phyloP scores from a whole-genome alignment of 2,113 vertebrate species.

The Stomatorhinus ivindoensis region DNA sequence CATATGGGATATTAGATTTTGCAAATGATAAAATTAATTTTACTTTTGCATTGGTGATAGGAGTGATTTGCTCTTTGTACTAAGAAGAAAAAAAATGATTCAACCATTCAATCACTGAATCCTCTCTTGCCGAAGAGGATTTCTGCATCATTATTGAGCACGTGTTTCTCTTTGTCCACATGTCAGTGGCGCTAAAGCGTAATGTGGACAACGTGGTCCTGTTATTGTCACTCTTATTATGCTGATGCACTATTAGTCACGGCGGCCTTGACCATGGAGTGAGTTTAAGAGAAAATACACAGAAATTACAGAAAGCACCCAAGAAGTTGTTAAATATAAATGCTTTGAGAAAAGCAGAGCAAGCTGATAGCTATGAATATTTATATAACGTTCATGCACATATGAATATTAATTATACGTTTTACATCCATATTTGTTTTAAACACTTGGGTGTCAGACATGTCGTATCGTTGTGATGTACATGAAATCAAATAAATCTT shows the following conservation, averaged over 20 bases:
- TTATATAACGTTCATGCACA: neutral
- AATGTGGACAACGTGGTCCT: conserved; percentile 60
- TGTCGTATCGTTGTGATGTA: neutral
- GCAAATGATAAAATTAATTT: neutral
- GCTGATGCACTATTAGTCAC: conserved; percentile 76
- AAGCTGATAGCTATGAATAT: neutral
- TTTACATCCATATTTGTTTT: neutral
- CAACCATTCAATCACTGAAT: neutral
- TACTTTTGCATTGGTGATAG: neutral
- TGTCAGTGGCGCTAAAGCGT: conserved; percentile 73
- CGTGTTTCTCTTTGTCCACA: conserved; percentile 72
- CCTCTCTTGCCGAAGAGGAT: conserved; percentile 9
- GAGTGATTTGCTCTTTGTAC: neutral
- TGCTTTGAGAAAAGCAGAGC: conserved; percentile 56
- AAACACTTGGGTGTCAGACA: neutral
- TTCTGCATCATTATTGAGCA: conserved; percentile 70
- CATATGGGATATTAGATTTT: neutral
- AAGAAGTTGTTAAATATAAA: conserved; percentile 68
- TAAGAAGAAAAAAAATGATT: neutral
- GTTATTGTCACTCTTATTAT: conserved; percentile 70
- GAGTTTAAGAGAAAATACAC: conserved; percentile 71
- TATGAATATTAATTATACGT: neutral
- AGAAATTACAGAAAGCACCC: conserved; percentile 52
- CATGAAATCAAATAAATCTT: neutral
- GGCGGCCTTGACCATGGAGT: conserved; percentile 69